Conservation (phyloP, 2,113 vertebrate species). For the Rutilus rutilus region DNA sequence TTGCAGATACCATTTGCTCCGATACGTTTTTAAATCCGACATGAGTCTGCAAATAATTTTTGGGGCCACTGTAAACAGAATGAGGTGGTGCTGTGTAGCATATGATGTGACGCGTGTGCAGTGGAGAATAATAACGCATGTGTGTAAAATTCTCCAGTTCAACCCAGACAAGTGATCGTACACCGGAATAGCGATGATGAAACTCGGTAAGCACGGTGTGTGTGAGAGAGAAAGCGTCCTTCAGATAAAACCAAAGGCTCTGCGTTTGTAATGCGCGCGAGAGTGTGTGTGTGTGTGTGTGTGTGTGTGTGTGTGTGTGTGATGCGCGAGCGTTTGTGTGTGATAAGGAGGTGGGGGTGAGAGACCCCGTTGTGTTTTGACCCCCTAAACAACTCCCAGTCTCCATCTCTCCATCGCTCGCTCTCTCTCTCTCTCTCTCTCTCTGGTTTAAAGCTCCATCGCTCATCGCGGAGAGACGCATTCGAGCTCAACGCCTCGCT, state of each 20-base stretch:
- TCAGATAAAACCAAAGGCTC: conserved; percentile 64
- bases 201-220: not conserved
- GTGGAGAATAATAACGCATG: conserved; percentile 1
- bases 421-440: conserved; percentile 46
- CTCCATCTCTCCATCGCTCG: conserved; percentile 56
- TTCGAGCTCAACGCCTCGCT: conserved; percentile 54
- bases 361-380: conserved; percentile 81
- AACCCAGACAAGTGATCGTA: not conserved
- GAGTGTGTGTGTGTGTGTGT: not conserved
- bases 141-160: not conserved
- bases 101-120: not conserved
- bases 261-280: conserved; percentile 64
- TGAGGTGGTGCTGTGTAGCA: not conserved
- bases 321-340: conserved; percentile 59
- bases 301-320: conserved; percentile 46
- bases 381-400: conserved; percentile 77
- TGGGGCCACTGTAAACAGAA: too few species aligned
- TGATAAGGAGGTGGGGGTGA: conserved; percentile 67
- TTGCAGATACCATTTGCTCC: not conserved
- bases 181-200: not conserved
- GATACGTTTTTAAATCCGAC: not conserved
- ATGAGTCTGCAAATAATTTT: not conserved
- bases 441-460: conserved; percentile 57
- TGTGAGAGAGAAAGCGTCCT: conserved; percentile 16
- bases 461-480: conserved; percentile 47